Evolutionary conservation across 2,888 invertebrate species (phyloP).

Genomic region (Balanococcus diminutus): DNA sequence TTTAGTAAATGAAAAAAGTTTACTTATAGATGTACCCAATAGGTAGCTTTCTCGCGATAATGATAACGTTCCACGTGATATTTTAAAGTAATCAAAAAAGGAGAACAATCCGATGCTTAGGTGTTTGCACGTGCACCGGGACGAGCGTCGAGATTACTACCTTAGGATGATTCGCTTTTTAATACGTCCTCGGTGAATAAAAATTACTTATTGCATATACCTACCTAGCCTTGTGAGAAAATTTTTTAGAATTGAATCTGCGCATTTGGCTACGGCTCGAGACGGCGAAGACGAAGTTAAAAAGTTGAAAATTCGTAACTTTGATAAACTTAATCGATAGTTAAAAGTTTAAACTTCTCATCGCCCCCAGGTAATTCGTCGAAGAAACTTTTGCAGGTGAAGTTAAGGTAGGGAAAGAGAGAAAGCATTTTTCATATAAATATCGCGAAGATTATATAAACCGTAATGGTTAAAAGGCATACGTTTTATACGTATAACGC

Average conservation of each 20-base stretch:
- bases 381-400: slow-evolving; percentile 48
- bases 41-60: background rate
- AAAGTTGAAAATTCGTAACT: slow-evolving; percentile 41
- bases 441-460: slow-evolving; percentile 53
- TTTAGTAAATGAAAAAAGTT: slow-evolving; percentile 7
- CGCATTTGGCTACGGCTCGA: background rate
- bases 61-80: background rate
- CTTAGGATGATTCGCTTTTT: background rate
- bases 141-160: background rate
- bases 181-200: slow-evolving; percentile 31
- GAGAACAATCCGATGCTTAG: background rate
- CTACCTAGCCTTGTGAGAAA: slow-evolving; percentile 10
- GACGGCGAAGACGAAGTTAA: background rate
- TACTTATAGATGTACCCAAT: background rate
- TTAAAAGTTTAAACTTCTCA: slow-evolving; percentile 48
- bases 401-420: slow-evolving; percentile 1
- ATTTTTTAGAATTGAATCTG: slow-evolving; percentile 33
- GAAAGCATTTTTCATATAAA: slow-evolving; percentile 49
- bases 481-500: slow-evolving; percentile 14
- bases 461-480: slow-evolving; percentile 53
- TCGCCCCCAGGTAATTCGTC: slow-evolving; percentile 45
- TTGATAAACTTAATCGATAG: slow-evolving; percentile 53
- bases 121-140: background rate
- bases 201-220: slow-evolving; percentile 31
- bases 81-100: background rate